phyloP scores from a whole-genome alignment of 2,888 invertebrate species.

The Cecidostiba fungosa region DNA sequence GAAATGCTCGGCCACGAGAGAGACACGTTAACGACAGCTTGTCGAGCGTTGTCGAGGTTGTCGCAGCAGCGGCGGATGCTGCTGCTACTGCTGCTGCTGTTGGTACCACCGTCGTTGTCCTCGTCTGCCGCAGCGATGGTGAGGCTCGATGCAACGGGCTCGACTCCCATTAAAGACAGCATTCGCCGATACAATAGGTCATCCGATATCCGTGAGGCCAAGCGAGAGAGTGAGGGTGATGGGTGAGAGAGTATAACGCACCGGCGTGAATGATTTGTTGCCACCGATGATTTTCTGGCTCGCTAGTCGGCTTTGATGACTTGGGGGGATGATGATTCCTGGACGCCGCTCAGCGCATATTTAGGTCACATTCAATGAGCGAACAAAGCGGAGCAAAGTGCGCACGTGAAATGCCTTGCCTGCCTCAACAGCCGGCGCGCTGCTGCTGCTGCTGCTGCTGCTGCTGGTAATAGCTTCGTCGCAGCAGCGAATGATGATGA shows the following conservation, averaged over 20 bases:
- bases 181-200: constrained; percentile 27
- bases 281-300: constrained; percentile 42
- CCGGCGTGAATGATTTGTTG: constrained; percentile 17
- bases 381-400: constrained; percentile 9
- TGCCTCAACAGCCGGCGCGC: not conserved
- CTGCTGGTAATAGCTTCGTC: not conserved
- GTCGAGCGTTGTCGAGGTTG: no score
- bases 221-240: not conserved
- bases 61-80: not conserved
- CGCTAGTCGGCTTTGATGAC: constrained; percentile 21
- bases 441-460: not conserved
- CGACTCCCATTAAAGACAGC: constrained; percentile 26
- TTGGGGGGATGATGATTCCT: constrained; percentile 10
- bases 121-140: not conserved
- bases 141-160: not conserved
- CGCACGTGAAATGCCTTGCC: constrained; percentile 15
- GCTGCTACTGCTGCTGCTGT: not conserved
- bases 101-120: not conserved
- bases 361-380: not conserved
- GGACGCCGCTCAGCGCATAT: not conserved
- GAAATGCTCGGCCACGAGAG: not conserved
- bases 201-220: not conserved
- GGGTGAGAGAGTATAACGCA: not conserved
- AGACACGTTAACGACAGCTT: not conserved
- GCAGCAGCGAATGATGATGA: not conserved